Percentiles rank a stretch among this genome's conserved stretches.
Evolutionary conservation across 2,797 vertebrate species (phyloP).

Genomic region (Sebastes oblongus): DNA sequence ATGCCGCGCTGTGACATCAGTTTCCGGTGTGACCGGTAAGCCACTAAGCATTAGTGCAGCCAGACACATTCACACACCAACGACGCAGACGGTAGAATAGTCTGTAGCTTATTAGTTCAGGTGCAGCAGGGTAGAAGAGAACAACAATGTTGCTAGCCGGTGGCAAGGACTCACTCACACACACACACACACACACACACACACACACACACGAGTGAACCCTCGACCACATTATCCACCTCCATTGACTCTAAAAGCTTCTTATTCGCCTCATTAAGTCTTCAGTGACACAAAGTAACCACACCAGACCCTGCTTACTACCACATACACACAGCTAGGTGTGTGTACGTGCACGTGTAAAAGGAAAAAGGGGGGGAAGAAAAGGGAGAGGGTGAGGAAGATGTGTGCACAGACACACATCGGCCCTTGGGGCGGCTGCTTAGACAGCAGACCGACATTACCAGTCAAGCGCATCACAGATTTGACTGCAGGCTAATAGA

Average conservation of each 20-base stretch:
- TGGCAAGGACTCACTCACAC: conserved; percentile 41
- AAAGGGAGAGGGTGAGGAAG: neutral
- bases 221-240: conserved; percentile 75
- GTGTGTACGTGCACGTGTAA: neutral
- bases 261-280: conserved; percentile 83
- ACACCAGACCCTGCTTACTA: conserved; percentile 61
- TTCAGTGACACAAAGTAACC: conserved; percentile 80
- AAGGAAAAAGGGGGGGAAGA: neutral
- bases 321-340: conserved; percentile 24
- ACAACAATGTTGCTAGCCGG: conserved; percentile 49
- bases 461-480: conserved; percentile 59
- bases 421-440: conserved; percentile 59
- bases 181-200: conserved; percentile 46
- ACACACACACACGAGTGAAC: conserved; percentile 62
- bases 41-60: neutral
- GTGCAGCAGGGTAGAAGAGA: conserved; percentile 63
- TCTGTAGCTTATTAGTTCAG: conserved; percentile 53
- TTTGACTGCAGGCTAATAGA: conserved; percentile 64
- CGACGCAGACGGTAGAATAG: conserved; percentile 21
- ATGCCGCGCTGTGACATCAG: neutral
- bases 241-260: conserved; percentile 83
- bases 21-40: neutral
- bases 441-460: conserved; percentile 67
- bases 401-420: conserved; percentile 38
- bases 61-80: neutral